Conservation (phyloP, 2,888 invertebrate genomes). For the Homarus gammarus region DNA sequence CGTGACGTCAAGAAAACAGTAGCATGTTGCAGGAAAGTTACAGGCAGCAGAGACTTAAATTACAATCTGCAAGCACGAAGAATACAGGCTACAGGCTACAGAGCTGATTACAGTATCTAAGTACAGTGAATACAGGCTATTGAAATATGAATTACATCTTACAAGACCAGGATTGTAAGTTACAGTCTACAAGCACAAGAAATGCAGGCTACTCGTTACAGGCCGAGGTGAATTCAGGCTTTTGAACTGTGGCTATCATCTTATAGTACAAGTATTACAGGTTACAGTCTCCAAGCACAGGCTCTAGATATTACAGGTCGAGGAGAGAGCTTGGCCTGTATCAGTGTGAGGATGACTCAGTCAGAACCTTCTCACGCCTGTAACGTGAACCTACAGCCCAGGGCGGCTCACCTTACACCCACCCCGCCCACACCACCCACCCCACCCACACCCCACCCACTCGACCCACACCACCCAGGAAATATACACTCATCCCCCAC, state of each 20-base stretch:
- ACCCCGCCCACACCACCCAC: neutral
- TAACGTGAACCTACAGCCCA: conserved; percentile 1
- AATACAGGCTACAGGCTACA: neutral
- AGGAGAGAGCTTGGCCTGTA: neutral
- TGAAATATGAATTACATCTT: too few relatives aligned
- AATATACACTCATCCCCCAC: neutral
- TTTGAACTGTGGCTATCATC: too few relatives aligned
- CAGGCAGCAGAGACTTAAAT: neutral
- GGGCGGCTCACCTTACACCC: conserved; percentile 32
- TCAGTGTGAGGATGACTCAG: conserved; percentile 24
- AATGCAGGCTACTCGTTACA: too few relatives aligned
- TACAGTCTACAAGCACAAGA: too few relatives aligned
- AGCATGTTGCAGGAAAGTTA: neutral
- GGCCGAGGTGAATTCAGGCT: too few relatives aligned
- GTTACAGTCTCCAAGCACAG: too few relatives aligned
- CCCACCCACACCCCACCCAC: neutral
- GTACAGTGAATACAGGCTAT: too few relatives aligned
- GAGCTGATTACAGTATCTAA: neutral
- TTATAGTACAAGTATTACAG: too few relatives aligned
- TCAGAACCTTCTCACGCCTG: conserved; percentile 14
- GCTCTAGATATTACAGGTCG: neutral
- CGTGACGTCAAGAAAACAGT: too few relatives aligned
- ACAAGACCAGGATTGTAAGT: too few relatives aligned
- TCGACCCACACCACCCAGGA: too few relatives aligned
- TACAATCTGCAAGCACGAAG: neutral